phyloP scores from a whole-genome alignment of 1,140 invertebrate species.

The Drosophila persimilis region DNA sequence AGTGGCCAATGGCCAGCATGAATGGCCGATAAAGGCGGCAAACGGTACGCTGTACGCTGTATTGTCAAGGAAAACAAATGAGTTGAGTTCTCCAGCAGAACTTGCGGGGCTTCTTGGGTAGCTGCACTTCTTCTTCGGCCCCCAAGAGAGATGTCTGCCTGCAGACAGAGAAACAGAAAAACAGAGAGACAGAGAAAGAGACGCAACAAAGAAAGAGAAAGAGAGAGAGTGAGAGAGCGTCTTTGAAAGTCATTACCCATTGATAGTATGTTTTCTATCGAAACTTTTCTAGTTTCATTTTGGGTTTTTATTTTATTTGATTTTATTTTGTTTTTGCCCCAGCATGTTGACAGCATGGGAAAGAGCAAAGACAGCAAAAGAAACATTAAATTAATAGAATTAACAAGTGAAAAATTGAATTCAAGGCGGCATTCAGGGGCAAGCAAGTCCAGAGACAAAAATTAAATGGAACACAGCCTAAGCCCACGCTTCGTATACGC shows the following conservation, averaged over 20 bases:
- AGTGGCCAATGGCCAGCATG: constrained; percentile 8
- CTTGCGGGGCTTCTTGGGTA: constrained; percentile 53
- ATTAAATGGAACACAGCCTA: constrained; percentile 38
- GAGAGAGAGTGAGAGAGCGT: constrained; percentile 22
- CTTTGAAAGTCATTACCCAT: constrained; percentile 73
- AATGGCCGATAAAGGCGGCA: constrained; percentile 50
- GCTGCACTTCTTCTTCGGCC: constrained; percentile 23
- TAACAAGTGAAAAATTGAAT: constrained; percentile 59
- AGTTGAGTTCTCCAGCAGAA: constrained; percentile 45
- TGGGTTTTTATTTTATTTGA: constrained; percentile 13
- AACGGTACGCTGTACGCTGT: constrained; percentile 14
- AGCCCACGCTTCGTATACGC: constrained; percentile 11
- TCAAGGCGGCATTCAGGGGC: constrained; percentile 68
- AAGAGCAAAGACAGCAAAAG: constrained; percentile 60
- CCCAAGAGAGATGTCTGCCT: constrained; percentile 15
- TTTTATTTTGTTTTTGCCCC: constrained; percentile 1
- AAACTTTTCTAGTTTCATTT: constrained; percentile 6
- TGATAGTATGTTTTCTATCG: constrained; percentile 3
- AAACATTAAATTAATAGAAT: constrained; percentile 74
- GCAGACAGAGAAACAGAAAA: constrained; percentile 15
- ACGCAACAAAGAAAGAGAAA: constrained; percentile 9
- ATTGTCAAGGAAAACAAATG: constrained; percentile 74
- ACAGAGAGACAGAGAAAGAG: constrained; percentile 6
- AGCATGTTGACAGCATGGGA: constrained; percentile 53
- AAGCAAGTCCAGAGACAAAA: constrained; percentile 13